phyloP scores from a whole-genome alignment of 2,797 vertebrate species.

The Mus spretus region DNA sequence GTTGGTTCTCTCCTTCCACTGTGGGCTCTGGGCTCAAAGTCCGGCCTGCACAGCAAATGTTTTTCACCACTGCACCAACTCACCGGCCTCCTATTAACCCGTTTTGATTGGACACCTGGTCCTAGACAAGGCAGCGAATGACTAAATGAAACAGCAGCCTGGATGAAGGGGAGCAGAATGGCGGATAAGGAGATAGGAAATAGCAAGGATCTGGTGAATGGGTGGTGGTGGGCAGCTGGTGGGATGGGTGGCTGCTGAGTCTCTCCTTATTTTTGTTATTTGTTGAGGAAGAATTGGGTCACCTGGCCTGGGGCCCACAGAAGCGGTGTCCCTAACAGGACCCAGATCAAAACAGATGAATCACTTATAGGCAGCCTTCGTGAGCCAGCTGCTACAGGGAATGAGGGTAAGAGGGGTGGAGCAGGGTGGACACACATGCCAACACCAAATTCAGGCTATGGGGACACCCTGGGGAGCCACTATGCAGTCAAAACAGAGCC shows the following conservation, averaged over 20 bases:
- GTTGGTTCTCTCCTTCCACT: neutral
- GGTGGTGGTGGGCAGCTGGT: neutral
- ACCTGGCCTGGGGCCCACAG: slow-evolving; percentile 15
- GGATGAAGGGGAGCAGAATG: neutral
- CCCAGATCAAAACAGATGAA: slow-evolving; percentile 74
- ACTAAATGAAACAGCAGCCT: fast-evolving
- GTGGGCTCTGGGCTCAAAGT: neutral
- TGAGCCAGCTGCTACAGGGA: neutral
- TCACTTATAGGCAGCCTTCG: slow-evolving; percentile 27
- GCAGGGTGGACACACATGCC: neutral
- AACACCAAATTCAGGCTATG: neutral
- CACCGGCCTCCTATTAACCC: fast-evolving
- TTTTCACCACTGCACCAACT: neutral
- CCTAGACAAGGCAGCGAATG: neutral
- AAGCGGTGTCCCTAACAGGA: slow-evolving; percentile 14
- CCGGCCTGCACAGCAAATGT: neutral
- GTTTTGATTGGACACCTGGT: neutral
- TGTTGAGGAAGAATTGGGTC: slow-evolving; percentile 42
- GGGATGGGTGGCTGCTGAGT: neutral
- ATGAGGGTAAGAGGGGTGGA: neutral
- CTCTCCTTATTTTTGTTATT: neutral
- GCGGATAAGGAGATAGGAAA: fast-evolving
- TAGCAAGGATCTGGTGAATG: fast-evolving
- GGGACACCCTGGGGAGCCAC: neutral
- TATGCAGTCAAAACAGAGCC: slow-evolving; percentile 14